Evolutionary conservation across 2,113 vertebrate species (phyloP), one percentile per base, ranked within the genome.

Genomic region (Cyprinodon tularosa): DNA sequence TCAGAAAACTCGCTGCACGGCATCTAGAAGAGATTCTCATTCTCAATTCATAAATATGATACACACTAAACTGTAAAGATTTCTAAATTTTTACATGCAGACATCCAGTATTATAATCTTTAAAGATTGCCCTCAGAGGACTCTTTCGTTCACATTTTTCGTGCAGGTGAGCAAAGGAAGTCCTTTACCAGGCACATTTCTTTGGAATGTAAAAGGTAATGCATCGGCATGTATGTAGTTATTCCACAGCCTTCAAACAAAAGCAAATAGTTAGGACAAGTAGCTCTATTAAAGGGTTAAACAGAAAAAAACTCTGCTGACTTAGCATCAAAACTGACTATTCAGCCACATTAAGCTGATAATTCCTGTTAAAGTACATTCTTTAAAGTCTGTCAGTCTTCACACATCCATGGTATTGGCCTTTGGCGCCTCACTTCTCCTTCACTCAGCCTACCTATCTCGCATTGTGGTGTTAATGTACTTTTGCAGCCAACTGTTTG

Each of bases 381-480:
- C 82, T 74, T 67, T 42, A 76, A 85, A 69, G 80, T 76, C 75
- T 84, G 84, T 66, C 75, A 64, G 48, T 77, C 66, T 74, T 89
- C 76, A 81, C 90, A 89, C 45, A 15, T 39, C 47, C 59, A 29
- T 82, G 92, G 70, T 83, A 89, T 22, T 66, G 87, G 84, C 86
- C 88, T 89, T 75, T 87, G 90, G 88, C 89, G 88, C 88, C 90
- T 76, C 79, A 71, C 75, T 84, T 86, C 81, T 81, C 82, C 79
- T 82, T 72, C 80, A 61, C 75, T 71, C 72, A 42, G 80, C 66
- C 78, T 77, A 76, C 75, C 82, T 71, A 84, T 72, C 84, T 92
- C 83, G 72, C 93, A 84, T 66, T 40, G 71, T 60, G 53, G 72
- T 88, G 93, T 92, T 93, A 92, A 94, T 92, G 91, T 82, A 90